Conservation (phyloP, 2,113 vertebrate genomes). For the Diadophis punctatus region DNA sequence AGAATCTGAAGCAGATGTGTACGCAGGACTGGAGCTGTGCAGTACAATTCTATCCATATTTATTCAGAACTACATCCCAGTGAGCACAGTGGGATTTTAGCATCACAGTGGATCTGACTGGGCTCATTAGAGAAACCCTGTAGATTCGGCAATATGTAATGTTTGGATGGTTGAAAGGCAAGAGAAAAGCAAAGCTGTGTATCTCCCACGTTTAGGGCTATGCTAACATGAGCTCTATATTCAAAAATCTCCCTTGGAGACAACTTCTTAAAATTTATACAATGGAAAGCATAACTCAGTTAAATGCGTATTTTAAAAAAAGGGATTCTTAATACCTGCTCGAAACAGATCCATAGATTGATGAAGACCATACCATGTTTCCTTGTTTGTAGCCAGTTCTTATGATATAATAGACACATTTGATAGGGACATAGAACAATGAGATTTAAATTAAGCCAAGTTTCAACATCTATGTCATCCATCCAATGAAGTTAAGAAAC, state of each 20-base stretch:
- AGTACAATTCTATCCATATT: neutral
- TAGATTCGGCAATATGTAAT: neutral
- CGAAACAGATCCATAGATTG: fast-evolving
- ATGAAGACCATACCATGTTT: neutral
- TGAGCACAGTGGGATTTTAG: neutral
- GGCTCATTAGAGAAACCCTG: neutral
- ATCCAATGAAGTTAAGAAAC: neutral
- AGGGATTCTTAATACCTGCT: neutral
- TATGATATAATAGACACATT: neutral
- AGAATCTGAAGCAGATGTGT: neutral
- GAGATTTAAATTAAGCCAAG: neutral
- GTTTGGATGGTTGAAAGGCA: neutral
- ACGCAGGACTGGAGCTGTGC: neutral
- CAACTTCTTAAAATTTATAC: neutral
- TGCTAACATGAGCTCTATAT: neutral
- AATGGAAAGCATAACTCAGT: neutral
- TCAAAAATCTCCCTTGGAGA: neutral
- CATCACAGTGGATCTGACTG: neutral
- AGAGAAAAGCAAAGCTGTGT: neutral
- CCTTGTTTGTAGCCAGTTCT: neutral
- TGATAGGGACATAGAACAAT: neutral
- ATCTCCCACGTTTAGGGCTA: neutral
- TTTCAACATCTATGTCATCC: neutral
- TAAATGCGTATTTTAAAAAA: neutral
- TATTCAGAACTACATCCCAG: neutral